A percentile compares a stretch with the other conserved stretches of the same genome.
These are phyloP conservation scores for cattle (Bos taurus) DNA, from an alignment of 2,113 vertebrate species.

Conservation along the genomic window ARS-UCD2.0 NC_037351.1:18064001-18064500, in stretches of 20 bases:
- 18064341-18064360: conserved; percentile 82
- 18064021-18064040: conserved; percentile 73
- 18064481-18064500: background rate
- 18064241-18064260: conserved; percentile 85
- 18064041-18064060: conserved; percentile 76
- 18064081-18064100: conserved; percentile 80
- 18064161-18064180: conserved; percentile 81
- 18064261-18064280: conserved; percentile 82
- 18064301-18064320: conserved; percentile 85
- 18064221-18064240: conserved; percentile 85
- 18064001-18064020: conserved; percentile 74
- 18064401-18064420: conserved; percentile 67
- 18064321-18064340: conserved; percentile 85
- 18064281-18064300: conserved; percentile 88
- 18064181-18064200: conserved; percentile 86
- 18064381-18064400: conserved; percentile 75
- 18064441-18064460: background rate
- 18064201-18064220: conserved; percentile 86
- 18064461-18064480: background rate
- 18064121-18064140: conserved; percentile 70
- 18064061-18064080: conserved; percentile 70
- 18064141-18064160: conserved; percentile 74
- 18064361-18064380: conserved; percentile 77
- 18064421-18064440: conserved; percentile 60
- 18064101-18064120: conserved; percentile 81